A percentile compares a stretch with the other conserved stretches of the same genome.
Evolutionary conservation across 2,797 vertebrate genomes (phyloP).

Genomic region (Lepus townsendii): DNA sequence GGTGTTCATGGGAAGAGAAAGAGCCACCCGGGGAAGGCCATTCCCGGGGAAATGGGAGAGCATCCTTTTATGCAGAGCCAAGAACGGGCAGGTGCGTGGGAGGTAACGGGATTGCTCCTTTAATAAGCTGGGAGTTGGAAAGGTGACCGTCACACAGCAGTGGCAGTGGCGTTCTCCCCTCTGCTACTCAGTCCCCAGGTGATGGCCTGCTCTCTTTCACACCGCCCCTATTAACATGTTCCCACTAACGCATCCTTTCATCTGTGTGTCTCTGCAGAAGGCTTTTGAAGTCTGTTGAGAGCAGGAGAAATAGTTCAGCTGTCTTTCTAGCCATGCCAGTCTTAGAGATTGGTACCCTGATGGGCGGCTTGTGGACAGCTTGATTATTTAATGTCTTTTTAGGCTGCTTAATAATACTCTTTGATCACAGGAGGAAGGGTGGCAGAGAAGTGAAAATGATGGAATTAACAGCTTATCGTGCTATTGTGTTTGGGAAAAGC

Average conservation of each 20-base stretch:
- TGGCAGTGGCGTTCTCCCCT: not conserved
- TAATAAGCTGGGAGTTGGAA: not conserved
- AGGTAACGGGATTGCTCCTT: not conserved
- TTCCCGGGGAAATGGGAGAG: not conserved
- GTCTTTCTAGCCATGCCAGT: not conserved
- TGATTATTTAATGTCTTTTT: slow-evolving; percentile 57
- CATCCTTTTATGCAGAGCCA: not conserved
- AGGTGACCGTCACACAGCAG: not conserved
- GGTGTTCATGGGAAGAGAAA: not conserved
- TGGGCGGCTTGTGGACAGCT: not conserved
- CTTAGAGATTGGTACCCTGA: not conserved
- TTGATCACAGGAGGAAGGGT: slow-evolving; percentile 53
- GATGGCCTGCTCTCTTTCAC: not conserved
- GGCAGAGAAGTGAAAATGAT: slow-evolving; percentile 66
- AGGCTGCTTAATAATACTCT: slow-evolving; percentile 55
- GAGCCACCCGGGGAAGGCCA: not conserved
- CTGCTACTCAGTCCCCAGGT: not conserved
- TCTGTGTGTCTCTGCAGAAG: not conserved
- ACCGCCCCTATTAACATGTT: not conserved
- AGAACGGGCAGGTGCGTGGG: not conserved
- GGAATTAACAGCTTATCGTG: slow-evolving; percentile 64
- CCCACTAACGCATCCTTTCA: not conserved
- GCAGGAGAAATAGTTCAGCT: slow-evolving; percentile 25
- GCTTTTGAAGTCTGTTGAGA: slow-evolving; percentile 32
- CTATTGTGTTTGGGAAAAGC: not conserved